Conservation (phyloP, 2,888 invertebrate species). For the Drosophila niveifrons region DNA sequence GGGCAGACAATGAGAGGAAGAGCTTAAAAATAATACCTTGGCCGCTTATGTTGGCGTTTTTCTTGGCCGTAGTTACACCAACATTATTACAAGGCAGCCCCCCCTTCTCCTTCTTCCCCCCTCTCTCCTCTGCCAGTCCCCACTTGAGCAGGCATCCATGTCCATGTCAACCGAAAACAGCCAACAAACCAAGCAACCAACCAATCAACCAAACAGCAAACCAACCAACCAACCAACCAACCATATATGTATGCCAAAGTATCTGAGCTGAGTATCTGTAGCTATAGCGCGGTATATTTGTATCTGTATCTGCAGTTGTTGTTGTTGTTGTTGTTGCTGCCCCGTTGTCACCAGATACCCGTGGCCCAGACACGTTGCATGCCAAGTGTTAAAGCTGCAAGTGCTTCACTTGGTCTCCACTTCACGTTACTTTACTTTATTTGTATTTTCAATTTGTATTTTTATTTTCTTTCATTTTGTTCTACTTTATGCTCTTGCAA, state of each 20-base stretch:
- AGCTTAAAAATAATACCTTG: constrained; percentile 80
- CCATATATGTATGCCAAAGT: background rate
- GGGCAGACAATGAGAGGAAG: constrained; percentile 77
- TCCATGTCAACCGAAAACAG: background rate
- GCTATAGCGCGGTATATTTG: constrained; percentile 33
- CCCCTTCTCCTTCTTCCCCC: background rate
- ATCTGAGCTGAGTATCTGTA: constrained; percentile 17
- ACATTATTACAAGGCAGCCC: constrained; percentile 32
- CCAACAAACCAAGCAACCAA: background rate
- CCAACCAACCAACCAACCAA: background rate
- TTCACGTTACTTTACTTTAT: background rate
- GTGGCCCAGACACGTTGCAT: constrained; percentile 47
- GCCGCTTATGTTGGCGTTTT: constrained; percentile 76
- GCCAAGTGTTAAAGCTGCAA: constrained; percentile 68
- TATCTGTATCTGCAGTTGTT: constrained; percentile 29
- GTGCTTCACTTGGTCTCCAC: constrained; percentile 52
- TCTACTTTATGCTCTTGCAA: background rate
- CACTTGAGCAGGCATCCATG: background rate
- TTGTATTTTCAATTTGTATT: no score
- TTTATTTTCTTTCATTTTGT: background rate
- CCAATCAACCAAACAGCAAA: background rate
- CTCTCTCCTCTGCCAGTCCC: background rate
- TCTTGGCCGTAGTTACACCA: constrained; percentile 57
- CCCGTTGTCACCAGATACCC: constrained; percentile 69
- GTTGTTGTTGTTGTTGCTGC: constrained; percentile 17